Evolutionary conservation across 2,888 invertebrate species (phyloP), one percentile per base, ranked within the genome.

Genomic region (Polydrusus pterygomalis): DNA sequence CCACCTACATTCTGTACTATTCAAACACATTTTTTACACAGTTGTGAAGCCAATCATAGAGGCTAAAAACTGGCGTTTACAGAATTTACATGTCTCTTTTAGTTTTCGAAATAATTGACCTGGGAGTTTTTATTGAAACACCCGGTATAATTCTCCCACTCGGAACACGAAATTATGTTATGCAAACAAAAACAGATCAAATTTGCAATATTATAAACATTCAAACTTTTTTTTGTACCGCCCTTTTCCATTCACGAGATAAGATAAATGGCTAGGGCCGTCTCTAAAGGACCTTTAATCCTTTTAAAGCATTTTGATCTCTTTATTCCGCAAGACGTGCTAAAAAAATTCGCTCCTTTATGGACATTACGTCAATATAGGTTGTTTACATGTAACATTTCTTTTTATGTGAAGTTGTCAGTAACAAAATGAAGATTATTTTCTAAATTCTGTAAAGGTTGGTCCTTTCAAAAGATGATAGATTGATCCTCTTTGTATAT

Each of bases 281-380:
- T 60, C 18, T 60, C 58, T 25, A 38, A 60, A 60, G 58, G 38
- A 60, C 58, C 58, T 38, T 3, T 60, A 60, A 60, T 60, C 38
- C 34, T 7, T 38, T 38, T 60, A 38, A 38, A 11, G 58, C 17
- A 7, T 38, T 60, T 60, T 17, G 38, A 38, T 38, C 58, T 60
- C 25, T 60, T 40, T 60, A 38, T 60, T 60, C 58, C 38, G 30
- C 34, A 60, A 15, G 58, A 38, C 38, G 38, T 60, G 58, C 11
- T 25, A 60, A 56, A 60, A 5, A 60, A 38, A 60, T 60, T 38
- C 15, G 8, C 7, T 17, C n/a, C 38, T 38, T 60, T 60, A 15
- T 60, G 17, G 15, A 34, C 10, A 10, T 38, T 25, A 11, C n/a
- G 34, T 38, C 38, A 17, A 38, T 60, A 60, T 34, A 9, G 13